Evolutionary conservation across 2,113 vertebrate species (phyloP).

Genomic region (Ctenodactylus gundi): DNA sequence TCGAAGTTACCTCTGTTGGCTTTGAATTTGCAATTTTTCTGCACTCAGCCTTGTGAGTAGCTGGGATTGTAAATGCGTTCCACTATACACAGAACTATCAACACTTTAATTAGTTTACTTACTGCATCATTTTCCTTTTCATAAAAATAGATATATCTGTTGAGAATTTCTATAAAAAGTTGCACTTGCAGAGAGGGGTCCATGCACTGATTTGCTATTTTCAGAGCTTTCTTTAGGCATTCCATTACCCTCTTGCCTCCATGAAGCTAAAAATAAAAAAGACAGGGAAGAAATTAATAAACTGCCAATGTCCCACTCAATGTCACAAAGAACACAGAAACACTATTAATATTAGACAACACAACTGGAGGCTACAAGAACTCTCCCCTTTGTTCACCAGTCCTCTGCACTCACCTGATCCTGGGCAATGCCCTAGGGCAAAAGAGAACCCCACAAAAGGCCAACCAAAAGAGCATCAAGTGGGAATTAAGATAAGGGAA

Average conservation of each 20-base stretch:
- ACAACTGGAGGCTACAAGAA: no score
- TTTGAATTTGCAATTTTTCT: background rate
- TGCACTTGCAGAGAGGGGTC: conserved; percentile 98
- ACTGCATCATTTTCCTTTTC: conserved; percentile 99
- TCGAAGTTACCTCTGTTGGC: background rate
- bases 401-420: no score
- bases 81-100: background rate
- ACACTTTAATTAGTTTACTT: conserved; percentile 61
- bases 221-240: conserved; percentile 98
- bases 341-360: no score
- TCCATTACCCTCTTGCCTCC: conserved; percentile 99
- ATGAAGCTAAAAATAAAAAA: conserved; percentile 88
- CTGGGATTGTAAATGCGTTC: no score
- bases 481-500: no score
- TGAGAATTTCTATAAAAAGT: conserved; percentile 99
- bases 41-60: background rate
- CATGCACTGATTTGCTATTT: conserved; percentile 99
- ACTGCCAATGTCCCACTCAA: background rate
- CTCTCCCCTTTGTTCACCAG: no score
- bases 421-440: no score
- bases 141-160: conserved; percentile 99
- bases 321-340: background rate
- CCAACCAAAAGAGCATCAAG: no score
- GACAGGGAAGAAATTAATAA: background rate
- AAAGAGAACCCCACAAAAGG: no score